Percentiles rank a stretch among this genome's conserved stretches.
phyloP scores from a whole-genome alignment of 2,113 vertebrate genomes.

The Bombycilla garrulus region DNA sequence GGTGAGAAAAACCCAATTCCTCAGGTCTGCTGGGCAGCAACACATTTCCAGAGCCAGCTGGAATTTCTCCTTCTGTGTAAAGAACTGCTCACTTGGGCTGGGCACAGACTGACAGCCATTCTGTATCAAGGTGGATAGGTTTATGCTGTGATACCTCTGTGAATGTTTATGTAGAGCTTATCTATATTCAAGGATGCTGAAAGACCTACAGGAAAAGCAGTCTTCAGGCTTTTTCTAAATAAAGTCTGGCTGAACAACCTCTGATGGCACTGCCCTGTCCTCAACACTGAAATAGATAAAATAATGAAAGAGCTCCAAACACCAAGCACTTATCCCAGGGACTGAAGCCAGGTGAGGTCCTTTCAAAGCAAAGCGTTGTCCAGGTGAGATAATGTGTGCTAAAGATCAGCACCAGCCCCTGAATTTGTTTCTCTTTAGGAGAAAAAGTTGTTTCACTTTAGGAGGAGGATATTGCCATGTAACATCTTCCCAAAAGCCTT shows the following conservation, averaged over 20 bases:
- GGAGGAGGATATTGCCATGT: neutral
- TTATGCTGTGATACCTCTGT: accelerated
- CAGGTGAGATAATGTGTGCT: accelerated
- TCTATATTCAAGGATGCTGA: accelerated
- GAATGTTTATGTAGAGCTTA: neutral
- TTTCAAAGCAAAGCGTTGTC: neutral
- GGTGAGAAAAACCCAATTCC: neutral
- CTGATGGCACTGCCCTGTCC: neutral
- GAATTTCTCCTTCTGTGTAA: neutral
- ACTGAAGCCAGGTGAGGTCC: neutral
- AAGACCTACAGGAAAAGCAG: neutral
- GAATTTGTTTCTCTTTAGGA: neutral
- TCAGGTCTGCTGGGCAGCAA: neutral
- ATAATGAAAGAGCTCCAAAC: neutral
- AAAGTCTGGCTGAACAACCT: neutral
- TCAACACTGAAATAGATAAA: neutral
- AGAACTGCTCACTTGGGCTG: neutral
- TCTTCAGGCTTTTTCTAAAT: neutral
- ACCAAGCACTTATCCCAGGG: neutral
- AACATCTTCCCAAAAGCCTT: neutral
- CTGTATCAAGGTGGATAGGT: accelerated
- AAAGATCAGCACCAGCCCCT: neutral
- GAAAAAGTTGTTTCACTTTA: neutral
- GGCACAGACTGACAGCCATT: neutral
- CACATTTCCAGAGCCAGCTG: neutral